These are phyloP conservation scores for Corydoras sp. DNA, from an alignment of 2,113 vertebrate genomes.

Conservation along the genomic window DNA sequence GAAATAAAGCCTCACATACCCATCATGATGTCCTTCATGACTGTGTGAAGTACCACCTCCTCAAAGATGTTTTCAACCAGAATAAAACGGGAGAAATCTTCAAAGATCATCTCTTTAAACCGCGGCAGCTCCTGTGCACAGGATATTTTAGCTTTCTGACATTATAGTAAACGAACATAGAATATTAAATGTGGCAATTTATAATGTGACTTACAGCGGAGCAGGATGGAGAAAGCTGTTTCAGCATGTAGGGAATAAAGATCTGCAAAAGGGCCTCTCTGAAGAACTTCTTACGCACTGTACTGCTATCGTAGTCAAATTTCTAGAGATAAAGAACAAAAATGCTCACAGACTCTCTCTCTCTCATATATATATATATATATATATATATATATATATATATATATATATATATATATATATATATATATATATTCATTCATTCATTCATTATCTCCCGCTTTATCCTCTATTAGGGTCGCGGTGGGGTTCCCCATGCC, in stretches of 20 bases:
- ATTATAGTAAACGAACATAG: background rate
- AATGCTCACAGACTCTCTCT: background rate
- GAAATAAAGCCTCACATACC: constrained; percentile 60
- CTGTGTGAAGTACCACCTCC: constrained; percentile 88
- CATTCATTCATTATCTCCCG: too few relatives aligned
- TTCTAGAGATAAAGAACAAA: constrained; percentile 65
- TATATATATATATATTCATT: too few relatives aligned
- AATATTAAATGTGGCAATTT: background rate
- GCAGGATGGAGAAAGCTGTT: constrained; percentile 75
- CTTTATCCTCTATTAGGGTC: too few relatives aligned
- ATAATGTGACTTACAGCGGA: constrained; percentile 23
- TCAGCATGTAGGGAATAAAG: constrained; percentile 91
- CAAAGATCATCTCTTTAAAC: constrained; percentile 91
- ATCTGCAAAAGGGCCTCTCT: constrained; percentile 93
- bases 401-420: too few relatives aligned
- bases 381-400: too few relatives aligned
- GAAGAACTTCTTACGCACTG: constrained; percentile 90
- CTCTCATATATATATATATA: too few relatives aligned
- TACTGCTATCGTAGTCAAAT: constrained; percentile 94
- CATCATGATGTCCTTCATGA: constrained; percentile 94
- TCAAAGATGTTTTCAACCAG: constrained; percentile 90
- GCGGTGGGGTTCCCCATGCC: too few relatives aligned
- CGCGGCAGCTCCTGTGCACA: constrained; percentile 74
- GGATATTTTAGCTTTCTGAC: background rate
- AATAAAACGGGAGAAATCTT: constrained; percentile 86